Evolutionary conservation across 1,140 invertebrate genomes (phyloP), one percentile per base, ranked within the genome.

Genomic region (Amyelois transitella): DNA sequence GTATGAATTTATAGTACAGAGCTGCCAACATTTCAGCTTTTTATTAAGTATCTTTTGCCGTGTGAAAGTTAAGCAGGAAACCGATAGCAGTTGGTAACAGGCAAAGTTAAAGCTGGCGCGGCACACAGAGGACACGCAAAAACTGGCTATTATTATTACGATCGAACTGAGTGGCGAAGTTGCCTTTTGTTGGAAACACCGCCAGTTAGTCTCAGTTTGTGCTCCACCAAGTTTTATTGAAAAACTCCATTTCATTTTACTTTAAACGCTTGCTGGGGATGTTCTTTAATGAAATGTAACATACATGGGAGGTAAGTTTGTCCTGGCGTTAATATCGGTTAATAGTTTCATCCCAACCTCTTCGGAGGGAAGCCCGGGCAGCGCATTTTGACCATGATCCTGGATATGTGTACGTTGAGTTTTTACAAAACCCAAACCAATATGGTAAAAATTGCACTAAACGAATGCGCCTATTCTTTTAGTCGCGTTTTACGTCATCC

Each of bases 111-210:
- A 48, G 38, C 47, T 49, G 43, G 38, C 43, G 62, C 54, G 58
- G 47, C 45, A 57, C 57, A 55, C 50, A 21, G 44, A 14, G 8
- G 19, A 48, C 45, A 48, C 32, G 25, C 10, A 45, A 48, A 49
- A 57, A 60, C 47, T 49, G 44, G 32, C 21, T 47, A 14, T 53
- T 59, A 43, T 64, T 67, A 58, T 60, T 61, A 61, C 54, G 52
- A 51, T 44, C 38, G 20, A 58, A 62, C 58, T 61, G n/a, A 63
- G 62, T 54, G 48, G 54, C 32, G 53, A 64, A 70, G 58, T 66
- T 54, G 58, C 55, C 56, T 56, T 64, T 62, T 69, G 55, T 53
- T 43, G 51, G 19, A 44, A 55, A 60, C 49, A 58, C 47, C 43
- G 55, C 54, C 57, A 52, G 48, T 54, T 59, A 55, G 55, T 58